Base-by-base conservation (phyloP, 2,797 vertebrate species). In the Aeoliscus strigatus region DNA sequence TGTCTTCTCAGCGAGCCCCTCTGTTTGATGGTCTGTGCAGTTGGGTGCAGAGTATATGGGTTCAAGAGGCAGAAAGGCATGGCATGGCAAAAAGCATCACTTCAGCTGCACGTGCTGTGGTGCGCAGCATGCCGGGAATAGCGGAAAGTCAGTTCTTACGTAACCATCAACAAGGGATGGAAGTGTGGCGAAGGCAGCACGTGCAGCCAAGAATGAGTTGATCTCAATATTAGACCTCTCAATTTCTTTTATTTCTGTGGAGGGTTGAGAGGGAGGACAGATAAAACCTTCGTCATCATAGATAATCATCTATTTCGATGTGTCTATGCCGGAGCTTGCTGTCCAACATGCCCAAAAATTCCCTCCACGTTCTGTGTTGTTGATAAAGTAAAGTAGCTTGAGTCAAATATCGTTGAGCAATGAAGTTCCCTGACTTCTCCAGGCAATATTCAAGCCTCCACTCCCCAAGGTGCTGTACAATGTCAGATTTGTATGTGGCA, bases 401-500 rank as follows among this genome's bases (percentile, higher is more conserved):
- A n/a, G n/a, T n/a, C n/a, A n/a, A n/a, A n/a, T n/a, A n/a, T n/a
- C n/a, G n/a, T n/a, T n/a, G n/a, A n/a, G n/a, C n/a, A n/a, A n/a
- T n/a, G n/a, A n/a, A n/a, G 18, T 21, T 21, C 30, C 27, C 38
- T 27, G 42, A 73, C 60, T 70, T 36, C 23, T 53, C 54, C 51
- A 75, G 66, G 75, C 59, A 44, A 70, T 59, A 72, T 62, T 48
- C 54, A 41, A 60, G 53, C 39, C 40, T 48, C 27, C 33, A 33
- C 56, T 61, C 81, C 79, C 76, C 59, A 75, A 68, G 73, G 68
- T 72, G 73, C 72, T 29, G 60, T n/a, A 50, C 48, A 49, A 75
- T 75, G 67, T 80, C 73, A 75, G 66, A 77, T 73, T 63, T 67
- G 52, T 74, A 70, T 61, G 75, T 68, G 66, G 57, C 59, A 42